Evolutionary conservation across 1,140 invertebrate genomes (phyloP).

Genomic region (Tribolium castaneum): DNA sequence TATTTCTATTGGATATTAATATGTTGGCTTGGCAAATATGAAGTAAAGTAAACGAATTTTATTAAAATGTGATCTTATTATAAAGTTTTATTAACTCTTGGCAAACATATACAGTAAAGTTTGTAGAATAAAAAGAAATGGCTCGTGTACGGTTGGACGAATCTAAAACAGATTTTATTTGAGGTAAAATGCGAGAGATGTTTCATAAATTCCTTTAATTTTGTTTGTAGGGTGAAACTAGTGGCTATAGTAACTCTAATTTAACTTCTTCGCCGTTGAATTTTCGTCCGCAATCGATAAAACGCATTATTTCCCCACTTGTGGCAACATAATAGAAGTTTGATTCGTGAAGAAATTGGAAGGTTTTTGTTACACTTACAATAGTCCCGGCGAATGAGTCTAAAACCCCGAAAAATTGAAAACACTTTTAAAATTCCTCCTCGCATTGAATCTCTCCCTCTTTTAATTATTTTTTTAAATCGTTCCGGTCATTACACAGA

Average conservation of each 20-base stretch:
- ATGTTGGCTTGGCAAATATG: background rate
- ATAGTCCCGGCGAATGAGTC: background rate
- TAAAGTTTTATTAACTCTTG: background rate
- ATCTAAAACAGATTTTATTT: background rate
- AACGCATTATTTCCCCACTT: conserved; percentile 17
- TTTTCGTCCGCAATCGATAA: background rate
- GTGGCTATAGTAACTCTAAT: conserved; percentile 1
- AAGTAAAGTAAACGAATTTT: background rate
- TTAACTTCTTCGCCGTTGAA: background rate
- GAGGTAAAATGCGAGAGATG: background rate
- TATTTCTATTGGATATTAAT: background rate
- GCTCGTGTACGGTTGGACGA: background rate
- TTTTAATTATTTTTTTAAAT: background rate
- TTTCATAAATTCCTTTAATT: background rate
- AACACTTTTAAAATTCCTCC: background rate
- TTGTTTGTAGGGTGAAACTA: background rate
- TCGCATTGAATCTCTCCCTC: background rate
- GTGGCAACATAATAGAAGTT: background rate
- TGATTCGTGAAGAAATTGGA: conserved; percentile 6
- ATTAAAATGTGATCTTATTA: background rate
- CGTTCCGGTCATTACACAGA: background rate
- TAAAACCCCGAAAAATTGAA: background rate
- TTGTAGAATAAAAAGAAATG: background rate
- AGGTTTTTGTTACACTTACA: background rate
- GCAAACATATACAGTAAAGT: background rate